Base-by-base conservation (phyloP, 1,140 invertebrate species). In the Philotrypesis tridentata region DNA sequence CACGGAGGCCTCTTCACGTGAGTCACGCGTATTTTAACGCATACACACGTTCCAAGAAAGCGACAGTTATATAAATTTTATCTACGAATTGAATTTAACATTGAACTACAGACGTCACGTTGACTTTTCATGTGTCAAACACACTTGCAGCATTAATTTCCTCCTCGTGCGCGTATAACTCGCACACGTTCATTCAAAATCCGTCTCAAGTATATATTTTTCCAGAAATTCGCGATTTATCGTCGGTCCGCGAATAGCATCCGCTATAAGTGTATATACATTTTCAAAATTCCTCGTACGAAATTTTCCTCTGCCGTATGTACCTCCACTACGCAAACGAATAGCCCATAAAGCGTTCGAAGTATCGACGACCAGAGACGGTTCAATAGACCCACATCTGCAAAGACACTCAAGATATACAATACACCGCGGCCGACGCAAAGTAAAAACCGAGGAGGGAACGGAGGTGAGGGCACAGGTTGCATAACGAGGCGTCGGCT, bases 401-500 rank as follows among this genome's bases (percentile, higher is more conserved):
- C 27, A 68, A 68, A 11, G n/a, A n/a, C n/a, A 72, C 55, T 29
- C 25, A 12, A 7, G 37, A 72, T 7, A 72, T 72, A 11, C 37
- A 23, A 43, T 43, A 43, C 12, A 55, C 21, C 48, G 17, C 48
- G 21, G 48, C 6, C 48, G 48, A 55, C 48, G 48, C 17, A 37
- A 0, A 37, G 25, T 72, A 72, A 43, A 72, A 43, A 23, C 23
- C 63, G 63, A 27, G 63, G 55, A 60, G n/a, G n/a, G n/a, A 21
- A 60, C 12, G 12, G 12, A 4, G 12, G n/a, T 3, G 63, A 31
- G 67, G 31, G 55, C 4, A 37, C 23, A 12, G 17, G n/a, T 79
- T 79, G 77, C 77, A 71, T 79, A 79, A 79, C 21, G 25, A 74
- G 33, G 67, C 79, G 76, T 84, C 70, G 67, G 68, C 68, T 73